These are phyloP conservation scores for Holothuria glaberrima DNA, from an alignment of 35 echinoderm and acorn worm genomes.

Conservation along the genomic window DNA sequence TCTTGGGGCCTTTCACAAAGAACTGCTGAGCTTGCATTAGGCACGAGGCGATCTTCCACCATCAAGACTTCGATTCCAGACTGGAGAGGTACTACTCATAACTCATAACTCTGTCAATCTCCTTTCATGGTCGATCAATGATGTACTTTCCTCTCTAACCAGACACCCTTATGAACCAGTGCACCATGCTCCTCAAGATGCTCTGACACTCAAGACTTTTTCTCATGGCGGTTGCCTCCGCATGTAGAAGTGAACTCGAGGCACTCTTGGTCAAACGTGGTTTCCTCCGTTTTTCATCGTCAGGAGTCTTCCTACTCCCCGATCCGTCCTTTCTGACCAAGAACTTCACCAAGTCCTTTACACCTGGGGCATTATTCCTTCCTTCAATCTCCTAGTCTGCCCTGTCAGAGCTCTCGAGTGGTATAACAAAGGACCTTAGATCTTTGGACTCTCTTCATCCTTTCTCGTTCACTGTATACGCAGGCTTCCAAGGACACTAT, in stretches of 20 bases:
- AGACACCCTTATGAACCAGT: too few species aligned
- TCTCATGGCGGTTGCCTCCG: too few species aligned
- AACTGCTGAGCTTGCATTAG: neutral
- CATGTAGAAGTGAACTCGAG: too few species aligned
- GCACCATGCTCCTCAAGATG: too few species aligned
- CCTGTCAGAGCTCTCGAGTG: neutral
- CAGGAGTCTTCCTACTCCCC: neutral
- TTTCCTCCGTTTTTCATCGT: too few species aligned
- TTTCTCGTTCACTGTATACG: too few species aligned
- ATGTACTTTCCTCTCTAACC: too few species aligned
- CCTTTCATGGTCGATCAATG: neutral
- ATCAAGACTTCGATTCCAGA: conserved; percentile 9
- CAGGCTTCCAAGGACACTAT: too few species aligned
- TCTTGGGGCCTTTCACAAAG: neutral
- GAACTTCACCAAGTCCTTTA: neutral
- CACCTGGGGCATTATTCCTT: neutral
- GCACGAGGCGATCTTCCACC: neutral
- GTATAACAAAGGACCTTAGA: neutral
- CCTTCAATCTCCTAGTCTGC: neutral
- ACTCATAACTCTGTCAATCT: neutral
- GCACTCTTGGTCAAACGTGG: too few species aligned
- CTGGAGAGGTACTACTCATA: neutral
- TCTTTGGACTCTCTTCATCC: neutral
- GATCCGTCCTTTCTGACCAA: neutral
- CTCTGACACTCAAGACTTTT: too few species aligned